Percentiles rank a stretch among this genome's conserved stretches.
Evolutionary conservation across 2,888 invertebrate genomes (phyloP).

Genomic region (Diadegma fenestrale): DNA sequence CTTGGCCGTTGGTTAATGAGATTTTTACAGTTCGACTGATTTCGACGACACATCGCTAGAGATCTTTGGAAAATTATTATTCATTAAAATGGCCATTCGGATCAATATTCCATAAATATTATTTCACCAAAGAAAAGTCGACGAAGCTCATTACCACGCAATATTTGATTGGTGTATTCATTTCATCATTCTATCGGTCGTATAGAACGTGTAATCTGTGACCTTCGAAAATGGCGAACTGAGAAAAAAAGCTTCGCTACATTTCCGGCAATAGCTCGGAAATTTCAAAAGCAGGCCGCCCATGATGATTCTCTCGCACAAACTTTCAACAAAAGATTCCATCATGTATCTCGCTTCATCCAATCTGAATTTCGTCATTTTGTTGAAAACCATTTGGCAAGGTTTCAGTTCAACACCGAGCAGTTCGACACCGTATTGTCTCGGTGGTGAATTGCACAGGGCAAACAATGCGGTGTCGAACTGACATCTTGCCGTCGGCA

Average conservation of each 20-base stretch:
- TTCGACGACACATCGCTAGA: no score
- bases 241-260: background rate
- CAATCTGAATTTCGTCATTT: background rate
- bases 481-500: background rate
- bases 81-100: no score
- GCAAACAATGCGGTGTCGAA: no score
- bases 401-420: no score
- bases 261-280: background rate
- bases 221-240: background rate
- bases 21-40: background rate
- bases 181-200: background rate
- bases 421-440: no score
- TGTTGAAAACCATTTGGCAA: no score
- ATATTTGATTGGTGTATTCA: background rate
- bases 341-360: background rate
- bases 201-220: background rate
- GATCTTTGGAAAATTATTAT: background rate
- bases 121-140: background rate
- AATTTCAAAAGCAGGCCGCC: background rate
- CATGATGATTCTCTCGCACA: background rate
- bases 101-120: no score
- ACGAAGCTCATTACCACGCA: background rate
- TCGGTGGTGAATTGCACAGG: no score
- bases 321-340: background rate
- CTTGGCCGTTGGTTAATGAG: slow-evolving; percentile 21